Percentiles rank a stretch among this genome's conserved stretches.
These are phyloP conservation scores for Momotus momota DNA, from an alignment of 2,797 vertebrate genomes.

Conservation along the genomic window DNA sequence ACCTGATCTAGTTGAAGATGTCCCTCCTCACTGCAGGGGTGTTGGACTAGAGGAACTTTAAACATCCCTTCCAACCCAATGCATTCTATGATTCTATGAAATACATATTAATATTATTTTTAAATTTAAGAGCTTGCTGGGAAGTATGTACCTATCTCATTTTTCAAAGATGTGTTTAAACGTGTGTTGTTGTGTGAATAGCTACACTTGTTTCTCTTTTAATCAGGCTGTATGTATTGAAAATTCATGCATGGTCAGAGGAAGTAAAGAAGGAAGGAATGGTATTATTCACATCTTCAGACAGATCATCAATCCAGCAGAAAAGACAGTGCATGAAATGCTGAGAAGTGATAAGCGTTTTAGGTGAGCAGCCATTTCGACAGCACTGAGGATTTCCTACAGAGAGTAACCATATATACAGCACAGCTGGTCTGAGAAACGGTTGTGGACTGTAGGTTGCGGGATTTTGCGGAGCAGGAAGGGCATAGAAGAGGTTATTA, in stretches of 20 bases:
- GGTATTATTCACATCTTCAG: constrained; percentile 92
- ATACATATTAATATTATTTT: not conserved
- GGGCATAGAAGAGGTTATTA: not conserved
- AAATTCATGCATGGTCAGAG: constrained; percentile 94
- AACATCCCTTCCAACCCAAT: too few relatives aligned
- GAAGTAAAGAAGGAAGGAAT: constrained; percentile 95
- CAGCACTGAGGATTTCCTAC: not conserved
- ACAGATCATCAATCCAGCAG: constrained; percentile 87
- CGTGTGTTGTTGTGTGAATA: not conserved
- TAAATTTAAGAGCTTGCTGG: not conserved
- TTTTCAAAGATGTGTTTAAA: not conserved
- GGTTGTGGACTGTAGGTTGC: not conserved
- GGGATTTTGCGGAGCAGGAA: not conserved
- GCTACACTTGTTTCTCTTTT: not conserved
- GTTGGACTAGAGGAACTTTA: too few relatives aligned
- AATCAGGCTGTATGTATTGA: constrained; percentile 94
- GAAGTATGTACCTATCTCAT: not conserved
- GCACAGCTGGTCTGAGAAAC: not conserved
- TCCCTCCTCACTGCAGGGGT: too few relatives aligned
- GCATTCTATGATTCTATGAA: not conserved
- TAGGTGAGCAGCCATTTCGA: constrained; percentile 79
- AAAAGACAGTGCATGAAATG: constrained; percentile 86
- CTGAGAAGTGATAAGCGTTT: constrained; percentile 87
- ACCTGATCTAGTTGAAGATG: too few relatives aligned
- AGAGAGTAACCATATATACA: accelerated